Base-by-base conservation (phyloP, 2,797 vertebrate genomes). In the Sternotherus odoratus region DNA sequence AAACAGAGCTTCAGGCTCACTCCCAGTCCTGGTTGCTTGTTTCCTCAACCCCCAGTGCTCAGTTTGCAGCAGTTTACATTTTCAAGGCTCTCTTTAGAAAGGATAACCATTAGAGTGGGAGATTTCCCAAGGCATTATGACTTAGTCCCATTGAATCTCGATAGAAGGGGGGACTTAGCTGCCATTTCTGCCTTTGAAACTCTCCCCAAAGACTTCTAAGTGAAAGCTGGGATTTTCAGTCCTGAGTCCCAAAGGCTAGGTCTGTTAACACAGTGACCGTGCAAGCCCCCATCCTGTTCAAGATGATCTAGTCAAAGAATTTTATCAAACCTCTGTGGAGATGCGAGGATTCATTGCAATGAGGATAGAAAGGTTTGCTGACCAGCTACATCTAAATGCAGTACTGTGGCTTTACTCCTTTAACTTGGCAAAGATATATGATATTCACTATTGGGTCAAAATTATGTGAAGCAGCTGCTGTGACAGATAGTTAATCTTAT, bases 401-500 rank as follows among this genome's bases (percentile, higher is more conserved):
- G 83, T 82, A 63, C 85, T 88, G 72, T 63, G 10, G 8, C 92
- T 83, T 95, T 95, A 24, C 78, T 95, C 16, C n/a, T 86, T 96
- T 93, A 95, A 60, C 87, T 93, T 95, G 77, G 86, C 80, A 94
- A 66, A 91, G 87, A 91, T 90, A 91, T 6, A 80, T 21, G 90
- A 92, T 95, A 88, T 87, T 96, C 26, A 21, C 83, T 94, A 80
- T 91, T 96, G 92, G 79, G 89, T 92, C 87, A 92, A 95, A 98
- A 97, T 97, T 96, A 94, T 94, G 93, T 89, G 97, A 96, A 91
- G 94, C 94, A 97, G 92, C 93, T 97, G 94, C 90, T 89, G 53
- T 96, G 97, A 95, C 89, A 95, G 94, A 92, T 96, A 97, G 96
- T 94, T 96, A 95, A 94, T 87, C 96, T 97, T 97, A 96, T 96